Base-by-base conservation (phyloP, 2,113 vertebrate species). In the Oophaga pumilio region DNA sequence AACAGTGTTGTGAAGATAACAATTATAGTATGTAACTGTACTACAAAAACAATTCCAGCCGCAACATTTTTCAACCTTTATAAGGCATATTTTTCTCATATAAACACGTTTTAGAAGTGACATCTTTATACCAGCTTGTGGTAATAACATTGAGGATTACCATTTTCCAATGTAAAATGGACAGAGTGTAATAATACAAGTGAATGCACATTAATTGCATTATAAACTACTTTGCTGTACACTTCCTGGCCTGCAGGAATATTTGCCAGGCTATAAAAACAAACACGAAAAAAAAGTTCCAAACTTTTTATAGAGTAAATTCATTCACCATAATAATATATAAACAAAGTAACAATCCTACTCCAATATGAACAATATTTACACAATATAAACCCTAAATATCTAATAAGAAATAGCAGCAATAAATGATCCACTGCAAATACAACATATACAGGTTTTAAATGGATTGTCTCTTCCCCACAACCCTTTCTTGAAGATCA, bases 221-320 rank as follows among this genome's bases (percentile, higher is more conserved):
- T 53, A 74, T 76, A 83, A 50, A 77, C 62, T 33, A 78, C 49
- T 79, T 68, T 88, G 87, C 87, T 88, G 71, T 88, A 82, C 87
- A 84, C 62, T 88, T 84, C 87, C 87, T 88, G 87, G 87, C 87
- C 87, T 88, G 87, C 87, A 88, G 87, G 87, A 88, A 88, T 57
- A 84, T 77, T 84, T 57, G 87, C 87, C 87, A 88, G 87, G 87
- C 73, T 84, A 77, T 76, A 52, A 84, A 73, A 84, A 87, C 43
- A 66, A n/a, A 62, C 49, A 33, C 43, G 6, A 9, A 43, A 73
- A 73, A 64, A 64, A 73, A 73, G 28, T 74, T 66, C 50, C 26
- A n/a, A 78, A 43, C 49, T 60, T 78, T 78, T 77, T 77, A 62
- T 62, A 60, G 33, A 66, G 56, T 62, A 64, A 85, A 26, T 76